A percentile compares a stretch with the other conserved stretches of the same genome.
These are phyloP conservation scores for Aurelia aurita complex sp. Pacific DNA, from an alignment of 30 jellyfish, hydroid and myxozoan genomes.

Conservation along the genomic window DNA sequence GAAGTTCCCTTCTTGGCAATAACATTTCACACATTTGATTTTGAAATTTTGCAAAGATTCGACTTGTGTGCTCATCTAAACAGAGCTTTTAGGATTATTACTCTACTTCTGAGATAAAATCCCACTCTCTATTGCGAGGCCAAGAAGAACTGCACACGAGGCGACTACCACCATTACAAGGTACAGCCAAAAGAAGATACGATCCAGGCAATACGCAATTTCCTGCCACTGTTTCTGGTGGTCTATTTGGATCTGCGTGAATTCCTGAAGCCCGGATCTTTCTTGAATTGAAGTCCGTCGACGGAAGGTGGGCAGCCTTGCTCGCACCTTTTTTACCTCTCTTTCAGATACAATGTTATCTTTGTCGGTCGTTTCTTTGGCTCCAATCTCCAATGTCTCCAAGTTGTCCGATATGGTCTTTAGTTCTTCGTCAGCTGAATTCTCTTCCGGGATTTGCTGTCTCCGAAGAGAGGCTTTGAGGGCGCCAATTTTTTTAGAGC, in stretches of 20 bases:
- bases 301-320: no score
- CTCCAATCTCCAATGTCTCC: no score
- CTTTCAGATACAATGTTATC: no score
- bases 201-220: constrained; percentile 57
- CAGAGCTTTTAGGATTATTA: no score
- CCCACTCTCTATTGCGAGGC: constrained; percentile 18
- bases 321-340: no score
- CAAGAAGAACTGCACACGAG: constrained; percentile 55
- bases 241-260: constrained; percentile 32
- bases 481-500: constrained; percentile 39
- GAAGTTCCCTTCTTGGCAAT: no score
- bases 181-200: constrained; percentile 54
- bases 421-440: constrained; percentile 19
- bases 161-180: constrained; percentile 31
- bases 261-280: constrained; percentile 11
- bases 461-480: constrained; percentile 26
- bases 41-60: no score
- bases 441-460: background rate
- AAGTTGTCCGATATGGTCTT: background rate
- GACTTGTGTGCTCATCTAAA: no score
- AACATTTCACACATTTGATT: no score
- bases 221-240: constrained; percentile 68
- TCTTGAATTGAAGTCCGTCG: no score
- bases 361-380: no score
- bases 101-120: no score